Conservation (phyloP, 2,797 vertebrate species). For the Sebastes miniatus region DNA sequence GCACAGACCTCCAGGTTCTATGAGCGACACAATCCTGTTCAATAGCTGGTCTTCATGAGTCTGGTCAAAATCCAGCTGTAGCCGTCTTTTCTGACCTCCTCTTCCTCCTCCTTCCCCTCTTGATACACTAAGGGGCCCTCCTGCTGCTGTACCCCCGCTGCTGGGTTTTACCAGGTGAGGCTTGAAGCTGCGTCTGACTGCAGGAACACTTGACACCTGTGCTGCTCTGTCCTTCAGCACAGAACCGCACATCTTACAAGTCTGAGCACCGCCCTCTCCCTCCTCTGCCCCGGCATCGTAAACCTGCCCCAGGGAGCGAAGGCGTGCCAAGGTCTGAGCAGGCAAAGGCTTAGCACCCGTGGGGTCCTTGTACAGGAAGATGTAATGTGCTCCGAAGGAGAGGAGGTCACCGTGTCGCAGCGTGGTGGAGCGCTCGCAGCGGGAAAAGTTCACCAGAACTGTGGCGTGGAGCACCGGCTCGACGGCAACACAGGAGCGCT, state of each 20-base stretch:
- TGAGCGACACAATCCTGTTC: slow-evolving; percentile 88
- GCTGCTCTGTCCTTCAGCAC: slow-evolving; percentile 72
- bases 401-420: slow-evolving; percentile 93
- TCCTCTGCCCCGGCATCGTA: slow-evolving; percentile 67
- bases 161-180: slow-evolving; percentile 76
- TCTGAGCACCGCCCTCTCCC: slow-evolving; percentile 44
- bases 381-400: slow-evolving; percentile 92
- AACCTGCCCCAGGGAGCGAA: slow-evolving; percentile 80
- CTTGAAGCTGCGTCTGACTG: slow-evolving; percentile 68
- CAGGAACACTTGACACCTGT: slow-evolving; percentile 35
- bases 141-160: slow-evolving; percentile 16
- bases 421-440: slow-evolving; percentile 83
- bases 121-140: slow-evolving; percentile 25
- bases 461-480: slow-evolving; percentile 88
- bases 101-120: slow-evolving; percentile 39
- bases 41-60: slow-evolving; percentile 88
- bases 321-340: slow-evolving; percentile 84
- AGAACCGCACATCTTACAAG: slow-evolving; percentile 86
- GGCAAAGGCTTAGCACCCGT: slow-evolving; percentile 88
- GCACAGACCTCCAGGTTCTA: slow-evolving; percentile 85
- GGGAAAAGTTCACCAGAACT: slow-evolving; percentile 88
- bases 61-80: slow-evolving; percentile 90
- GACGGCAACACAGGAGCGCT: slow-evolving; percentile 76
- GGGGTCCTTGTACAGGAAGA: slow-evolving; percentile 95
- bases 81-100: slow-evolving; percentile 78